Conservation (phyloP, 2,113 vertebrate species). For the Atherinomorus stipes region DNA sequence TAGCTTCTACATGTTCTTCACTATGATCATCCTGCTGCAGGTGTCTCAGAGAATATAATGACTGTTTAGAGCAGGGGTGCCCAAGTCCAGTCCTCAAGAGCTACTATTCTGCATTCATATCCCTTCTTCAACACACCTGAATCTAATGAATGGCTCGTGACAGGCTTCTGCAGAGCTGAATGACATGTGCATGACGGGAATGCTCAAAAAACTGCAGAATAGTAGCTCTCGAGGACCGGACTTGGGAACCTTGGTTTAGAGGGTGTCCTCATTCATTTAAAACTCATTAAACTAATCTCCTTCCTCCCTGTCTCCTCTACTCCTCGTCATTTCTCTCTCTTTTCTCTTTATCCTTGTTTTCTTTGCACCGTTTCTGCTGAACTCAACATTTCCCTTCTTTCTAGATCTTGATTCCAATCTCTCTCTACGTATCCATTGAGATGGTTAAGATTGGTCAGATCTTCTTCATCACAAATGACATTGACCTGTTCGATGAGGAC, state of each 20-base stretch:
- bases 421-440: constrained; percentile 95
- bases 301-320: not conserved
- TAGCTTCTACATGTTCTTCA: constrained; percentile 93
- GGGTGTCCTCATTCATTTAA: not conserved
- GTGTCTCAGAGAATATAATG: constrained; percentile 65
- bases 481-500: constrained; percentile 91
- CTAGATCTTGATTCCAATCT: constrained; percentile 94
- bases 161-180: no score
- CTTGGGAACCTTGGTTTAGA: no score
- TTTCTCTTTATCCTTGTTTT: not conserved
- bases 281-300: not conserved
- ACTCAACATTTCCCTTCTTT: not conserved
- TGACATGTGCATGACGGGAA: no score
- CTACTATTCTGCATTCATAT: no score
- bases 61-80: no score
- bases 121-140: no score
- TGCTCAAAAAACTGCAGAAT: no score
- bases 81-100: no score
- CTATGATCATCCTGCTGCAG: constrained; percentile 97
- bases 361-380: not conserved
- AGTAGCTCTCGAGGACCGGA: no score
- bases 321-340: not conserved
- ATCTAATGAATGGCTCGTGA: no score
- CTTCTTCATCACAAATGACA: constrained; percentile 93
- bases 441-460: constrained; percentile 95